Conservation (phyloP, 1,140 invertebrate genomes). For the Armadillidium nasatum region DNA sequence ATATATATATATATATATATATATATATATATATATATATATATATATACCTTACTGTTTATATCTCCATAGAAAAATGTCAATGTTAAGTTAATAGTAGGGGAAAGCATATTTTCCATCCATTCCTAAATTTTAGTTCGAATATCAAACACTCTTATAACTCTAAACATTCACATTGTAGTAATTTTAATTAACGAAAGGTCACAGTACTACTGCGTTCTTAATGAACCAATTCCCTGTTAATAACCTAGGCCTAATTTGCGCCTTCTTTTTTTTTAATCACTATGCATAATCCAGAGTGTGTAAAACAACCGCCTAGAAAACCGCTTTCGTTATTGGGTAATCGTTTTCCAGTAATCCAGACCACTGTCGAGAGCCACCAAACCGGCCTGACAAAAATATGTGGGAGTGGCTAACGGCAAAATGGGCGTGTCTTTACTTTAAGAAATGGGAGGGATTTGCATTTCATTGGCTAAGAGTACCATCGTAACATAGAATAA, state of each 20-base stretch:
- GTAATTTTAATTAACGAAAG: too few species aligned
- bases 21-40: conserved; percentile 6
- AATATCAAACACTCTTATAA: too few species aligned
- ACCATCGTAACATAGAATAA: background rate
- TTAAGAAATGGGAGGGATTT: too few species aligned
- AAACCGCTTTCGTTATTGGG: background rate
- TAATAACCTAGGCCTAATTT: too few species aligned
- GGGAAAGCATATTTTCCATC: too few species aligned
- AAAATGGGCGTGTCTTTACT: too few species aligned
- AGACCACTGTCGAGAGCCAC: background rate
- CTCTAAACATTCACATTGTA: too few species aligned
- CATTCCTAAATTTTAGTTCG: too few species aligned
- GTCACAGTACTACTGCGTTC: too few species aligned
- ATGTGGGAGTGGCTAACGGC: background rate
- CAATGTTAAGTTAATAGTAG: too few species aligned
- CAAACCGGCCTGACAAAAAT: background rate
- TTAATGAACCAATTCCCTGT: too few species aligned
- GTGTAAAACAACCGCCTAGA: background rate
- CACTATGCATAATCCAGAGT: background rate
- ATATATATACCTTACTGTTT: background rate
- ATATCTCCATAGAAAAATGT: background rate
- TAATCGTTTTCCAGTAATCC: background rate
- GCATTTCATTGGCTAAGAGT: background rate
- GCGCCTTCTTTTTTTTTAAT: too few species aligned
- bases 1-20: conserved; percentile 6